Evolutionary conservation across 2,888 invertebrate species (phyloP), one percentile per base, ranked within the genome.

Genomic region (Lathronympha strigana): DNA sequence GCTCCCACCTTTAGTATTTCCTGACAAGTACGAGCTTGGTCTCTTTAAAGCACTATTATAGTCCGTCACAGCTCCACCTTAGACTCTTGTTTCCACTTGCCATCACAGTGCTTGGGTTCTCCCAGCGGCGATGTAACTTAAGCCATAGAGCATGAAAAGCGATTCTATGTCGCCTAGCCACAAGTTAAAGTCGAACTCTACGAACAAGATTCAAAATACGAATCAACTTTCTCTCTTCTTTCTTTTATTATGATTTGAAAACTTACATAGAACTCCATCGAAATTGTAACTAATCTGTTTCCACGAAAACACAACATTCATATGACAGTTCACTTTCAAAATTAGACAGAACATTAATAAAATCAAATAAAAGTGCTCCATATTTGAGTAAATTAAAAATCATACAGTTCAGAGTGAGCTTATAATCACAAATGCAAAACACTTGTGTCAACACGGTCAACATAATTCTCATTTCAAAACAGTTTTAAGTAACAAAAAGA

Each of bases 281-380:
- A 86, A 73, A 6, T 85, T 68, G 31, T 83, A 88, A 38, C 71
- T 72, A 0, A 88, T 63, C 60, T 89, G 88, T 1, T 85, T 86
- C 88, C 88, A 89, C 0, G 76, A 64, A 1, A 82, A 82, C 0
- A 83, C 78, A 28, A 78, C 69, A 1, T 58, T 58, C 67, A 81
- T 23, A 4, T 23, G 19, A 23, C 60, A 13, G 9, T 40, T 61
- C 28, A 47, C 55, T 21, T 47, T 19, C 9, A 40, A 8, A 21
- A 17, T 33, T 4, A 33, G 11, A 45, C 25, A 15, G n/a, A 36
- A 47, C 47, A 45, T 4, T 9, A 47, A 63, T 3, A 13, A 25
- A 51, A 33, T n/a, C n/a, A 17, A 25, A 13, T 13, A 21, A 28
- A n/a, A 40, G 6, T 15, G 21, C 21, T 2, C 11, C 36, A 54